A percentile compares a stretch with the other conserved stretches of the same genome.
Evolutionary conservation across 2,797 vertebrate species (phyloP).

Genomic region (Champsocephalus gunnari): DNA sequence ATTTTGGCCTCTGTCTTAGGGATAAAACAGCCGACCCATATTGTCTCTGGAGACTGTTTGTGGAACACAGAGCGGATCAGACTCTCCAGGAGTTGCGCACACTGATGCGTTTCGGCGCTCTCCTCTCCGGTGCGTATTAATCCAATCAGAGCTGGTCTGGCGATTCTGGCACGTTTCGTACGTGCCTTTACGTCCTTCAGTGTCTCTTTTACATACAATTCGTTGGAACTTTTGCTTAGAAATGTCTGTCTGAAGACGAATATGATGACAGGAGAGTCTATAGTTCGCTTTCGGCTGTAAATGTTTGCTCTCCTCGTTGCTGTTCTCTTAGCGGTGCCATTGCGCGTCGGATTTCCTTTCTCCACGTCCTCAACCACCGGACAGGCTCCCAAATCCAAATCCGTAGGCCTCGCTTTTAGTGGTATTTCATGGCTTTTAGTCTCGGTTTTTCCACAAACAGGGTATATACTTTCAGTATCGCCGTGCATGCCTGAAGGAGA

Average conservation of each 20-base stretch:
- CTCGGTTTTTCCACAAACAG: background rate
- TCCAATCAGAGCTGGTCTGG: constrained; percentile 80
- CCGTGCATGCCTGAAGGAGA: background rate
- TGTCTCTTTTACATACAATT: constrained; percentile 74
- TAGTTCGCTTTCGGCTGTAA: constrained; percentile 61
- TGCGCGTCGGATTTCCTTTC: background rate
- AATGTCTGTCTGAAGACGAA: constrained; percentile 83
- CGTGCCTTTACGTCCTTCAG: constrained; percentile 82
- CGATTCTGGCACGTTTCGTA: constrained; percentile 56
- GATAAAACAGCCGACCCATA: constrained; percentile 83
- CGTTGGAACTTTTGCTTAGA: constrained; percentile 51
- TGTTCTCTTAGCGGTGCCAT: constrained; percentile 35
- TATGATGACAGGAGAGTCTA: constrained; percentile 77
- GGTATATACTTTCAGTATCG: background rate
- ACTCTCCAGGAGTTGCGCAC: constrained; percentile 70
- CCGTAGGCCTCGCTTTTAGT: constrained; percentile 22
- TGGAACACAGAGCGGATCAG: constrained; percentile 79
- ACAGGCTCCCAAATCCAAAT: constrained; percentile 15
- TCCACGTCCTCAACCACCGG: background rate
- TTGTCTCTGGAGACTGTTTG: constrained; percentile 71
- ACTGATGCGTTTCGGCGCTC: constrained; percentile 58
- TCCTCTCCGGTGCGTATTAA: constrained; percentile 72
- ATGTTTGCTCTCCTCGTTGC: constrained; percentile 41
- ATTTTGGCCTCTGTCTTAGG: constrained; percentile 61
- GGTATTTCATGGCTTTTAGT: constrained; percentile 14